Evolutionary conservation across 2,113 vertebrate species (phyloP).

Genomic region (Lophochroa leadbeateri): DNA sequence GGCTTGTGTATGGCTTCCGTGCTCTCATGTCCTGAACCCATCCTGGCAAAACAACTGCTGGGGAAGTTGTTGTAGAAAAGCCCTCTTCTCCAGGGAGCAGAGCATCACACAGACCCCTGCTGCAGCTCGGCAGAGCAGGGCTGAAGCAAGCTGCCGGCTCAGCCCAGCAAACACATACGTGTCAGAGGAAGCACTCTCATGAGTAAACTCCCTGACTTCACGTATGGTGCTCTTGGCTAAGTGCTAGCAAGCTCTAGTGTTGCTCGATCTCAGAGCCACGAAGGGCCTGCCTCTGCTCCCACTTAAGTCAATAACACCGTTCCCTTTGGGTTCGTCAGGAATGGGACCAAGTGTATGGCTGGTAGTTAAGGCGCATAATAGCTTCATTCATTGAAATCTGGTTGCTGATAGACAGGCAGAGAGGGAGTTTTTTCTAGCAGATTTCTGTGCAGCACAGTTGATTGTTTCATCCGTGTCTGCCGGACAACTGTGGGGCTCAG

Average conservation of each 20-base stretch:
- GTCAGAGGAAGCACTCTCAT: not conserved
- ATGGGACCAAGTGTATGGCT: not conserved
- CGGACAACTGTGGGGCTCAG: not conserved
- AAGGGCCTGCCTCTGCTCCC: conserved; percentile 15
- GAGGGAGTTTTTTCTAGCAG: not conserved
- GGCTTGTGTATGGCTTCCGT: not conserved
- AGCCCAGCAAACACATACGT: not conserved
- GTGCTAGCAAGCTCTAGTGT: not conserved
- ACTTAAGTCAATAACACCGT: not conserved
- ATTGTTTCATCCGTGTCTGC: not conserved
- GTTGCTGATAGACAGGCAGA: not conserved
- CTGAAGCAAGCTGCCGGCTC: not conserved
- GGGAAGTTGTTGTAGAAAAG: not conserved
- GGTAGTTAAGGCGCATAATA: not conserved
- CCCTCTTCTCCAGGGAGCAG: not conserved
- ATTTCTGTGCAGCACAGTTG: not conserved
- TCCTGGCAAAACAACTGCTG: not conserved
- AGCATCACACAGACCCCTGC: not conserved
- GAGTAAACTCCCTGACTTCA: not conserved
- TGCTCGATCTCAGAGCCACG: not conserved
- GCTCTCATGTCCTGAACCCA: not conserved
- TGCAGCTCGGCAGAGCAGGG: not conserved
- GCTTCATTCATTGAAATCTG: conserved; percentile 11
- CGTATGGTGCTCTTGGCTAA: not conserved
- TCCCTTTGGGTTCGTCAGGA: conserved; percentile 17